Base-by-base conservation (phyloP, 2,888 invertebrate genomes). In the Lamellibrachia columna region DNA sequence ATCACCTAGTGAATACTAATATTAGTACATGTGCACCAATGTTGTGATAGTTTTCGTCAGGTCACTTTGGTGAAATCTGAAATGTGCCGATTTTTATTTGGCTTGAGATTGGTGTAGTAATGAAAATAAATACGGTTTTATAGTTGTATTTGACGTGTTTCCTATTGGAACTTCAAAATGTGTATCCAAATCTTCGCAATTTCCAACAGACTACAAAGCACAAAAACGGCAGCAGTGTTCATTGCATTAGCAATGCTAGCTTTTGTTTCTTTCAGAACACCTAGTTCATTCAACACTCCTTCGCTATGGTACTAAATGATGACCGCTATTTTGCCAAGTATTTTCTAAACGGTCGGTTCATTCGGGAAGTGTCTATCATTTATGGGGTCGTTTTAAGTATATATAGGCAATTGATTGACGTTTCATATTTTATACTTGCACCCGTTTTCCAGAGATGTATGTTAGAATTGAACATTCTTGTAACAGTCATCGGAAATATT, bases 1-100 rank as follows among this genome's bases (percentile, higher is more conserved):
- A 75, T 75, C 75, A 75, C 75, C 75, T 75, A 75, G 75, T 75
- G 75, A 75, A 15, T 75, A 75, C 75, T 75, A 75, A 75, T 75
- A 75, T 75, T 75, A 75, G 75, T 75, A 75, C 75, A 75, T 75
- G 75, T 75, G 75, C 75, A 75, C 75, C 75, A 75, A 75, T 75
- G 75, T 75, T 75, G 75, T 75, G 75, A 75, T 75, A 75, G 75
- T 75, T 75, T 75, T 75, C n/a, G 75, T 75, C 75, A 75, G 75
- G 75, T 75, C 75, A 75, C 75, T 75, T 22, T 75, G 75, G 75
- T 75, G 75, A 75, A 15, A 75, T 75, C 22, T 75, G 75, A 75
- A 75, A 75, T 75, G 75, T 75, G 75, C 75, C 75, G 75, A 75
- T 75, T 75, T 75, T 75, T 75, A 75, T 75, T 75, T 75, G 75